Evolutionary conservation across 2,888 invertebrate species (phyloP), one percentile per base, ranked within the genome.

Genomic region (Ornithoptera priamus): DNA sequence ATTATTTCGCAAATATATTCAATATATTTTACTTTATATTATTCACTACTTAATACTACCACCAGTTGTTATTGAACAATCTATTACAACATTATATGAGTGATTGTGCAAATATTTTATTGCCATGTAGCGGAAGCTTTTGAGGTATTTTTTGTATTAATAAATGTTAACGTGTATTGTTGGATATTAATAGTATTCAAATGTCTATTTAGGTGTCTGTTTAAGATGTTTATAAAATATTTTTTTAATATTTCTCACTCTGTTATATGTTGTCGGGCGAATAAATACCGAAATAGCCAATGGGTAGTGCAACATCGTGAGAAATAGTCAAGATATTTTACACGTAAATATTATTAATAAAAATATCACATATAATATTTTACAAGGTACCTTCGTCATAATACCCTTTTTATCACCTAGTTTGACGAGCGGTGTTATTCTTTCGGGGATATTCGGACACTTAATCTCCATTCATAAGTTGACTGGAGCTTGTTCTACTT

Each of bases 1-100:
- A 57, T 65, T 65, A 61, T 69, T 65, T 69, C 65, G 61, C 36
- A 65, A 56, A 65, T 65, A 57, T 65, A 65, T 65, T 65, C 57
- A 62, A 8, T 62, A 15, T 62, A 50, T 60, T 50, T 42, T 18
- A 18, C n/a, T 39, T 39, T 39, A 39, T 10, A 50, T 17, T 50
- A 17, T 18, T 17, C 50, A 15, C 50, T 50, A 18, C 17, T 50
- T 17, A 15, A 50, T 50, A 20, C 7, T 30, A 30, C 22, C 36
- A 39, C 42, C 42, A 50, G 46, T 46, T 60, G 30, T 66, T 30
- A 61, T 53, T 67, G 12, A 57, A 65, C 36, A 56, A 64, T 7
- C 39, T 5, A 58, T 65, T 58, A 65, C 58, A 12, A 20, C 18
- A 30, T 30, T 57, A 10, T 20, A 57, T 56, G 20, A 46, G 42